phyloP scores from a whole-genome alignment of 2,113 vertebrate species.

The Nyctereutes procyonoides region DNA sequence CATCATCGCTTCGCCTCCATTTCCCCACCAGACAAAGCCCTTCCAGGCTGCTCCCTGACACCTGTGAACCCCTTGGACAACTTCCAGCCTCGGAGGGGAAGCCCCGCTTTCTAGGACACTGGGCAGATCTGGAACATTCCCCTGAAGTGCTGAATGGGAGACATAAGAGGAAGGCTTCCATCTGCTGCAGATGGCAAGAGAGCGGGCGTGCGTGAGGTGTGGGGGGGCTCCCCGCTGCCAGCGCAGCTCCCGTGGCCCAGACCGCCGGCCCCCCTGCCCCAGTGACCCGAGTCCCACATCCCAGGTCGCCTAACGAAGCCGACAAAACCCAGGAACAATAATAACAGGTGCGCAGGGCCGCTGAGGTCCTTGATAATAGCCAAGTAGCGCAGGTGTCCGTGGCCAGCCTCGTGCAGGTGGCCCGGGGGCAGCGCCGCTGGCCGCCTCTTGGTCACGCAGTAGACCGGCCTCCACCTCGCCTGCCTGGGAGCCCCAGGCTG shows the following conservation, averaged over 20 bases:
- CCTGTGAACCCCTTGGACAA: neutral
- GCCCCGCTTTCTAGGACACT: neutral
- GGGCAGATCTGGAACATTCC: neutral
- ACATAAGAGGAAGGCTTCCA: neutral
- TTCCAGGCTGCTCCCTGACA: neutral
- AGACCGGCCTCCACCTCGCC: neutral
- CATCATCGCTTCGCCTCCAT: neutral
- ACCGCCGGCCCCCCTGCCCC: neutral
- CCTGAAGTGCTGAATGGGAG: neutral
- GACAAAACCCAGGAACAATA: neutral
- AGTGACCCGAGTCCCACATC: neutral
- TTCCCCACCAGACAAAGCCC: accelerated
- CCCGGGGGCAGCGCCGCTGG: neutral
- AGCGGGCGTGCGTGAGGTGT: too few relatives aligned
- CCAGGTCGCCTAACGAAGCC: neutral
- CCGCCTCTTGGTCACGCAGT: neutral
- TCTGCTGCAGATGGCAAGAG: neutral
- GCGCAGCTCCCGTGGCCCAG: neutral
- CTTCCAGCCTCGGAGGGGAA: neutral
- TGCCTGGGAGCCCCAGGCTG: neutral
- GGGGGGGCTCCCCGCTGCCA: accelerated
- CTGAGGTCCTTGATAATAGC: neutral
- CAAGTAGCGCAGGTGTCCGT: neutral
- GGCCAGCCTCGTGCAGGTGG: accelerated
- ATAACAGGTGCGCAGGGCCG: neutral